Percentiles rank a stretch among this genome's conserved stretches.
phyloP scores from a whole-genome alignment of 1,140 invertebrate genomes.

The Tetranychus cinnabarinus region DNA sequence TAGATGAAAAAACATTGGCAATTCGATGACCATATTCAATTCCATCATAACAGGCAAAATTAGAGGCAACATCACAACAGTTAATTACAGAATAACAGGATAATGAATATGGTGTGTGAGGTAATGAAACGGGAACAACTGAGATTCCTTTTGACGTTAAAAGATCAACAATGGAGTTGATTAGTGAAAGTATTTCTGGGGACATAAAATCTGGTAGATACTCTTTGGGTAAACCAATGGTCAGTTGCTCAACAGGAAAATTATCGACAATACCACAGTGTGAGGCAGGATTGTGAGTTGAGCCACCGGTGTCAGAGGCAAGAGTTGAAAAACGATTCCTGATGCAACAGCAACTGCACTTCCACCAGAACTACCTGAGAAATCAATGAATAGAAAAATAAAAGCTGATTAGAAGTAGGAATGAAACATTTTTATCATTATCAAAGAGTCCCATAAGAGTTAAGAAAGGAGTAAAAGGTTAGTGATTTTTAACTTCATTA shows the following conservation, averaged over 20 bases:
- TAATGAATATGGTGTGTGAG: constrained; percentile 67
- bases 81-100: constrained; percentile 78
- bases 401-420: constrained; percentile 3
- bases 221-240: constrained; percentile 59
- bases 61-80: constrained; percentile 86
- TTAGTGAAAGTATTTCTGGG: constrained; percentile 42
- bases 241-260: neutral
- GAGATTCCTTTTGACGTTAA: constrained; percentile 42
- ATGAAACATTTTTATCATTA: constrained; percentile 11
- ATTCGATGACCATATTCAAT: constrained; percentile 48
- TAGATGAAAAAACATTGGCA: no score
- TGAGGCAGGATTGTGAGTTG: constrained; percentile 79
- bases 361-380: constrained; percentile 89
- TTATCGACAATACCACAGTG: constrained; percentile 58
- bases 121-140: constrained; percentile 41
- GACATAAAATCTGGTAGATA: constrained; percentile 50
- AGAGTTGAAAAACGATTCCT: constrained; percentile 55
- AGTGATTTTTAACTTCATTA: neutral
- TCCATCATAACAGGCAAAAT: constrained; percentile 91
- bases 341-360: constrained; percentile 78
- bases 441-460: no score
- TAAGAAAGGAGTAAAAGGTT: neutral
- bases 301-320: constrained; percentile 93
- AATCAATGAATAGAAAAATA: constrained; percentile 11
- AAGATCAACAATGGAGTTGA: constrained; percentile 44